These are phyloP conservation scores for Fragum fragum DNA, from an alignment of 2,888 invertebrate species.

Conservation along the genomic window DNA sequence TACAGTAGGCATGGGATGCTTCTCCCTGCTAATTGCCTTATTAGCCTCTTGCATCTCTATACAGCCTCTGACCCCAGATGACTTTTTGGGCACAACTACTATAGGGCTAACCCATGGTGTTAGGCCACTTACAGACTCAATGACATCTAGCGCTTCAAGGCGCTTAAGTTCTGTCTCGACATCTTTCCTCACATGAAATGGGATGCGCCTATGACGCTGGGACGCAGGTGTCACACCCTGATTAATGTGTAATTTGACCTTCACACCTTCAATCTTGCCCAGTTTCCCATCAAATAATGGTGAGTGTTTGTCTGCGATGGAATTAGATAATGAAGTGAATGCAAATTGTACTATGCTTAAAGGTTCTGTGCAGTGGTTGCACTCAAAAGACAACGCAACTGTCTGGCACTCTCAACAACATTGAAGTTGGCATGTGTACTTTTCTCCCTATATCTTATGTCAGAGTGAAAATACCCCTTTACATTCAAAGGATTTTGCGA, in stretches of 20 bases:
- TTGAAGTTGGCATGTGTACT: conserved; percentile 20
- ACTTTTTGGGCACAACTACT: conserved; percentile 70
- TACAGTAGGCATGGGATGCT: conserved; percentile 68
- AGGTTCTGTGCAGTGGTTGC: conserved; percentile 32
- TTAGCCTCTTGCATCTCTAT: conserved; percentile 71
- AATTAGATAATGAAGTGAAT: conserved; percentile 24
- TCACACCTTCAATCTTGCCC: conserved; percentile 49
- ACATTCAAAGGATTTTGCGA: no score
- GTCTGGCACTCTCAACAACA: conserved; percentile 32
- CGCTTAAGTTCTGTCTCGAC: conserved; percentile 67
- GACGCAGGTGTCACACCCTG: conserved; percentile 43
- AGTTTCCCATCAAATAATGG: conserved; percentile 56
- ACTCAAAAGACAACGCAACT: conserved; percentile 32
- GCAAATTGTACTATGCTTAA: conserved; percentile 39
- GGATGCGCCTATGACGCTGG: conserved; percentile 58
- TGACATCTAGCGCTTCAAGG: conserved; percentile 60
- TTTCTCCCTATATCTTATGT: conserved; percentile 28
- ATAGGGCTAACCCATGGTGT: conserved; percentile 77
- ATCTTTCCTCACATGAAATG: conserved; percentile 62
- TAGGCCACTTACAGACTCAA: conserved; percentile 72
- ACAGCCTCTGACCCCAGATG: conserved; percentile 65
- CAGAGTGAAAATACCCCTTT: conserved; percentile 31
- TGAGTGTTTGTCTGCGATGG: conserved; percentile 37
- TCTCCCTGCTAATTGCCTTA: conserved; percentile 60
- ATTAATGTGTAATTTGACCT: conserved; percentile 53